Percentiles rank a stretch among this genome's conserved stretches.
Evolutionary conservation across 1,140 invertebrate genomes (phyloP).

Genomic region (Liolophura sinensis): DNA sequence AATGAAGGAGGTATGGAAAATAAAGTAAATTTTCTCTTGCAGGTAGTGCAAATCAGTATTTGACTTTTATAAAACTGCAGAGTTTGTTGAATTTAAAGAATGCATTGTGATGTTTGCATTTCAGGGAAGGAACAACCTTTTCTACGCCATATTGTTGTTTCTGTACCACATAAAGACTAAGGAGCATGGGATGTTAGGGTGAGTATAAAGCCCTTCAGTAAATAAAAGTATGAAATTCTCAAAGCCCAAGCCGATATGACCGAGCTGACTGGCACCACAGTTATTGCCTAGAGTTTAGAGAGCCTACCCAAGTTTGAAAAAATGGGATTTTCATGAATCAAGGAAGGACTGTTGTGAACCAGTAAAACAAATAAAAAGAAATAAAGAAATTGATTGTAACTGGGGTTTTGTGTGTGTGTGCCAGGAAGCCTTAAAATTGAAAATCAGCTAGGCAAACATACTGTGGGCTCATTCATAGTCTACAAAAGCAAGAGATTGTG

Average conservation of each 20-base stretch:
- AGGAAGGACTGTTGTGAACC: not conserved
- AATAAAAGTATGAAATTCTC: not conserved
- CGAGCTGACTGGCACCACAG: not conserved
- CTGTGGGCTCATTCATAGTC: no score
- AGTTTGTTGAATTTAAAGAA: not conserved
- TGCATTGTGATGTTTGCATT: constrained; percentile 40
- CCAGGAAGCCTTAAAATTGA: no score
- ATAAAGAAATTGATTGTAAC: not conserved
- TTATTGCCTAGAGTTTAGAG: not conserved
- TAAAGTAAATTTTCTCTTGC: not conserved
- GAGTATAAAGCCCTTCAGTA: constrained; percentile 18
- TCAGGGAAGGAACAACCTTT: constrained; percentile 81
- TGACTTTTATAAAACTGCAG: not conserved
- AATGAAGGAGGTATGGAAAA: not conserved
- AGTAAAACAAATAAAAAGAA: not conserved
- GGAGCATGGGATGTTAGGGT: constrained; percentile 75
- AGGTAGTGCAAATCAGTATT: not conserved
- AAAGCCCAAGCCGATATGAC: not conserved
- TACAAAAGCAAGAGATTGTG: no score
- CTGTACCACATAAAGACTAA: constrained; percentile 74
- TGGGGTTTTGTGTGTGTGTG: no score
- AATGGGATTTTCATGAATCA: not conserved
- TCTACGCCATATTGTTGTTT: constrained; percentile 79
- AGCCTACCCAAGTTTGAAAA: not conserved
- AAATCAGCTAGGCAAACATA: no score